These are phyloP conservation scores for Metalampra italica DNA, from an alignment of 2,888 invertebrate species.

Conservation along the genomic window DNA sequence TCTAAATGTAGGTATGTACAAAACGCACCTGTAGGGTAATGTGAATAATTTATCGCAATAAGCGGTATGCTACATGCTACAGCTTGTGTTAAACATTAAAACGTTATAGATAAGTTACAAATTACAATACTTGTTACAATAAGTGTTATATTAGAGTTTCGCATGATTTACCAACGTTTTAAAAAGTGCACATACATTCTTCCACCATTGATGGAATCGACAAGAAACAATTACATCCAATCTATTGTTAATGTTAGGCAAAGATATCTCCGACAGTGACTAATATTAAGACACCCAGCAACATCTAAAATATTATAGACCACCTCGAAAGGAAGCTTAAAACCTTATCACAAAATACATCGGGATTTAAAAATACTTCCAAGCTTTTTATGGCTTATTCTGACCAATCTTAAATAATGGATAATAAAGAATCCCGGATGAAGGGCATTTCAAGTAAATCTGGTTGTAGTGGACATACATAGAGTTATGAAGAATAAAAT, in stretches of 20 bases:
- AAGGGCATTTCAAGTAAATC: not conserved
- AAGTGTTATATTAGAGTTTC: too few species aligned
- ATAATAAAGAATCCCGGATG: not conserved
- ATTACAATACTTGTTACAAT: too few species aligned
- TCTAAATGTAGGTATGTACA: constrained; percentile 13
- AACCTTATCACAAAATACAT: constrained; percentile 27
- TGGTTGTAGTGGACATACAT: not conserved
- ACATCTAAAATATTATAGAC: constrained; percentile 47
- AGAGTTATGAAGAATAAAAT: constrained; percentile 16
- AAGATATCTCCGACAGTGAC: constrained; percentile 3
- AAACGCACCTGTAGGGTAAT: constrained; percentile 11
- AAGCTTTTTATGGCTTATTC: constrained; percentile 4
- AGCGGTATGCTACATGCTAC: too few species aligned
- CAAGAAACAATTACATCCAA: too few species aligned
- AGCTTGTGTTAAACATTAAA: too few species aligned
- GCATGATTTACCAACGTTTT: too few species aligned
- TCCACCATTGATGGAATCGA: too few species aligned
- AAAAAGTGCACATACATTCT: too few species aligned
- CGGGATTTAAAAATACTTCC: constrained; percentile 18
- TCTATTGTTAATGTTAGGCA: too few species aligned
- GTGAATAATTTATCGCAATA: constrained; percentile 13
- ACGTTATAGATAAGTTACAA: too few species aligned
- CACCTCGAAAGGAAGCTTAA: constrained; percentile 33
- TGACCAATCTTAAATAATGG: constrained; percentile 8
- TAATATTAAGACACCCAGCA: constrained; percentile 15